Evolutionary conservation across 2,888 invertebrate genomes (phyloP), one percentile per base, ranked within the genome.

Genomic region (Pegoplata infirma): DNA sequence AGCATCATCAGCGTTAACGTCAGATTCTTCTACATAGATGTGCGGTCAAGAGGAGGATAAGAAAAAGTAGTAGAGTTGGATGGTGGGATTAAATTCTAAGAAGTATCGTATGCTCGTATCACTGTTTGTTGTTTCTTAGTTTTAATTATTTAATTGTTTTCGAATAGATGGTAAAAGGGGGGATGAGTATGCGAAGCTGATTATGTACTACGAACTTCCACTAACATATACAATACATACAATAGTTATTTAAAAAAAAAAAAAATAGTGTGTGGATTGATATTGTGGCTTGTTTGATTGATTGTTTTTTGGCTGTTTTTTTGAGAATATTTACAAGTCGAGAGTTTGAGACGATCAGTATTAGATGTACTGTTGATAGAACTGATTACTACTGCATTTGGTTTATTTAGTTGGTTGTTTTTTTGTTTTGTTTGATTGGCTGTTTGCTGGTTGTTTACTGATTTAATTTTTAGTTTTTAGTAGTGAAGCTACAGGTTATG

Each of bases 151-250:
- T 23, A 12, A 2, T 32, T 25, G n/a, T 44, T 6, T 49, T 49
- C 17, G 36, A 32, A 17, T 7, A 46, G 28, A 76, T 55, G 63
- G 40, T 40, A 68, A 68, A 82, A 82, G 82, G 82, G 81, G 82
- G 80, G 83, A 86, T 87, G 86, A 86, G 84, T 85, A 86, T 86
- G 87, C 85, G 81, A 87, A 87, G 86, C 86, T 82, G 83, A 84
- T 84, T 86, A 83, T 84, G 83, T 67, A 64, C 67, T 73, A 72
- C 59, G 80, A 84, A 83, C 82, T 84, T 86, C 82, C 83, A 84
- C 82, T 83, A 82, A 80, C 77, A 80, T 36, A 66, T 69, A 58
- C 68, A 76, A 72, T 79, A 73, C 59, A 74, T 78, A 75, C 58
- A 73, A 63, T 44, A 59, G 49, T n/a, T n/a, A n/a, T n/a, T n/a